phyloP scores from a whole-genome alignment of 2,113 vertebrate genomes.

The Oryzias melastigma region DNA sequence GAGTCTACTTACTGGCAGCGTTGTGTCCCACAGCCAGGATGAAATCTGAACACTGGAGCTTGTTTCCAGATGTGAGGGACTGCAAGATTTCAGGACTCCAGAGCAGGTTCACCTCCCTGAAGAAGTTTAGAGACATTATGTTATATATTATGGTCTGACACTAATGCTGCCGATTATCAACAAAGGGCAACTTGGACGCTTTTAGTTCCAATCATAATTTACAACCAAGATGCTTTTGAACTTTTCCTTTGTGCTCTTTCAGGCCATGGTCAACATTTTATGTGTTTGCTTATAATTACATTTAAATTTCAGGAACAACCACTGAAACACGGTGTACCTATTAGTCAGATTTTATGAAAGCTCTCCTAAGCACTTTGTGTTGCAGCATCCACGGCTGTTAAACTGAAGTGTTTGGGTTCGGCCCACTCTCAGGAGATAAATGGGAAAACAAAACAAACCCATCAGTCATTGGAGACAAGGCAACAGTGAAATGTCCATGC shows the following conservation, averaged over 20 bases:
- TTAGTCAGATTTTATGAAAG: not conserved
- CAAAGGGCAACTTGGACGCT: too few relatives aligned
- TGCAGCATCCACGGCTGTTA: not conserved
- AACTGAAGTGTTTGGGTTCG: slow-evolving; percentile 4
- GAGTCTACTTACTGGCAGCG: slow-evolving; percentile 67
- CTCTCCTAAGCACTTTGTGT: not conserved
- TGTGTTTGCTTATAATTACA: not conserved
- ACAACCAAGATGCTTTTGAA: not conserved
- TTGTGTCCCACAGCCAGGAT: slow-evolving; percentile 75
- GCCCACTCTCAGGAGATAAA: not conserved
- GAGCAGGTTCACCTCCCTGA: slow-evolving; percentile 66
- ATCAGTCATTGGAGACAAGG: slow-evolving; percentile 1
- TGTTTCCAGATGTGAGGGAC: slow-evolving; percentile 40
- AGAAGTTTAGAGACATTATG: not conserved
- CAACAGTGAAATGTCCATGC: not conserved
- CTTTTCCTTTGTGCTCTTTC: too few relatives aligned
- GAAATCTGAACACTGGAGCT: slow-evolving; percentile 68
- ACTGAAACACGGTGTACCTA: not conserved
- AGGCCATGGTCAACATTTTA: too few relatives aligned
- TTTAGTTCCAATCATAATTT: not conserved
- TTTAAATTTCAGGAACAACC: not conserved
- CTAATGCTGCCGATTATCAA: too few relatives aligned
- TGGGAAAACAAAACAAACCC: not conserved
- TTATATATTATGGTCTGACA: too few relatives aligned
- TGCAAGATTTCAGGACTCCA: slow-evolving; percentile 57